These are phyloP conservation scores for Gryon sp. DNA, from an alignment of 1,140 invertebrate species.

Conservation along the genomic window DNA sequence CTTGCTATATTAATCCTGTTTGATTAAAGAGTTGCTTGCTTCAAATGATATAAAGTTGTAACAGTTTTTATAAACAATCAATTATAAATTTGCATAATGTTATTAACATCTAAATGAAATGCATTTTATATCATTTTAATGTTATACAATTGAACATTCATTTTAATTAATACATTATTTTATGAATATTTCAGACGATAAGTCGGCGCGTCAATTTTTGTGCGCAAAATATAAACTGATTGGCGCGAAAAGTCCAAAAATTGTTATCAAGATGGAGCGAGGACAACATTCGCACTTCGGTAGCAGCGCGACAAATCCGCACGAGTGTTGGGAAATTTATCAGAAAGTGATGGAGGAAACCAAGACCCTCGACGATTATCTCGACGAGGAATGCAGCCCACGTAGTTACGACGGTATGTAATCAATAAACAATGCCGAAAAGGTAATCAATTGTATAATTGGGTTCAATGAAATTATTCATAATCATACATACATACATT, in stretches of 20 bases:
- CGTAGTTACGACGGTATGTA: constrained; percentile 76
- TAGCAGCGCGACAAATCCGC: constrained; percentile 74
- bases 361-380: constrained; percentile 78
- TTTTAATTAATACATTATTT: neutral
- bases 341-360: constrained; percentile 79
- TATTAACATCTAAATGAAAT: too few relatives aligned
- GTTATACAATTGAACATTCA: too few relatives aligned
- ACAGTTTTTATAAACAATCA: too few relatives aligned
- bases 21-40: too few relatives aligned
- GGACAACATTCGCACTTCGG: constrained; percentile 68
- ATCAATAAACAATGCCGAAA: constrained; percentile 4
- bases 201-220: neutral
- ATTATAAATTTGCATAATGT: too few relatives aligned
- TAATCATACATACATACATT: too few relatives aligned
- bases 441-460: neutral
- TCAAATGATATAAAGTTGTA: too few relatives aligned
- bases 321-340: constrained; percentile 80
- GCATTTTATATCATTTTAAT: too few relatives aligned
- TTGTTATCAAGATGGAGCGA: constrained; percentile 70
- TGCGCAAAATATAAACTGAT: too few relatives aligned
- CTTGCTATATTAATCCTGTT: too few relatives aligned
- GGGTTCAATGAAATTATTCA: too few relatives aligned
- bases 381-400: constrained; percentile 78
- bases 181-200: neutral
- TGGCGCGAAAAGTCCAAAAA: neutral